These are phyloP conservation scores for Anodontia alba DNA, from an alignment of 2,888 invertebrate genomes.

Conservation along the genomic window DNA sequence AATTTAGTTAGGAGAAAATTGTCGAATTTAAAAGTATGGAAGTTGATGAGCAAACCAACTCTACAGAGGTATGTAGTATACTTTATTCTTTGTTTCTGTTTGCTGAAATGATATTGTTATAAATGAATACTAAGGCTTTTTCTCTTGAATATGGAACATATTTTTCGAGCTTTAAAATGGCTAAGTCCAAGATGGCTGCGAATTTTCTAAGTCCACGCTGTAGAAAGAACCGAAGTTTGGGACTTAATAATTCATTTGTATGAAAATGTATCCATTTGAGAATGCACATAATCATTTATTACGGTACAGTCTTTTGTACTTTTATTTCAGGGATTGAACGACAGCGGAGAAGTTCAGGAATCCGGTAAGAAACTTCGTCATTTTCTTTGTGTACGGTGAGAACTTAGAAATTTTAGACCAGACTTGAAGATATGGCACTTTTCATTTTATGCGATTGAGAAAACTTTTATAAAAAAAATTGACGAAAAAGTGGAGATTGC, in stretches of 20 bases:
- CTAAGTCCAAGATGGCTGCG: slow-evolving; percentile 82
- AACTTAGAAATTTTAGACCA: slow-evolving; percentile 55
- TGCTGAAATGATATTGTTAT: not conserved
- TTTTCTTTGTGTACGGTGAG: slow-evolving; percentile 28
- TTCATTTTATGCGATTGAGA: too few species aligned
- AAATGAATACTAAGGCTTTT: slow-evolving; percentile 22
- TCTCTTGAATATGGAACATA: slow-evolving; percentile 29
- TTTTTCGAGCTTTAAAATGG: slow-evolving; percentile 62
- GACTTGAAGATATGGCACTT: too few species aligned
- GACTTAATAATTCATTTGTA: slow-evolving; percentile 12
- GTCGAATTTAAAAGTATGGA: slow-evolving; percentile 61
- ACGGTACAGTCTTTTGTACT: not conserved
- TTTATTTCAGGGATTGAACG: slow-evolving; percentile 52
- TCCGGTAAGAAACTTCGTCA: slow-evolving; percentile 55
- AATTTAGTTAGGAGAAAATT: slow-evolving; percentile 42
- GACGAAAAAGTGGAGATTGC: too few species aligned
- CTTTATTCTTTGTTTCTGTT: slow-evolving; percentile 30
- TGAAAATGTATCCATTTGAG: not conserved
- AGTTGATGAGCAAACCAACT: slow-evolving; percentile 45
- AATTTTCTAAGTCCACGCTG: slow-evolving; percentile 79
- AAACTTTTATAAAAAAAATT: too few species aligned
- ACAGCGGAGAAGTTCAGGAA: slow-evolving; percentile 41
- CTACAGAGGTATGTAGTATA: slow-evolving; percentile 58
- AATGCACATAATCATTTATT: not conserved
- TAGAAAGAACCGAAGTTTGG: slow-evolving; percentile 40